Percentiles rank a stretch among this genome's conserved stretches.
Conservation (phyloP, 2,113 vertebrate species). For the Tringa solitaria region DNA sequence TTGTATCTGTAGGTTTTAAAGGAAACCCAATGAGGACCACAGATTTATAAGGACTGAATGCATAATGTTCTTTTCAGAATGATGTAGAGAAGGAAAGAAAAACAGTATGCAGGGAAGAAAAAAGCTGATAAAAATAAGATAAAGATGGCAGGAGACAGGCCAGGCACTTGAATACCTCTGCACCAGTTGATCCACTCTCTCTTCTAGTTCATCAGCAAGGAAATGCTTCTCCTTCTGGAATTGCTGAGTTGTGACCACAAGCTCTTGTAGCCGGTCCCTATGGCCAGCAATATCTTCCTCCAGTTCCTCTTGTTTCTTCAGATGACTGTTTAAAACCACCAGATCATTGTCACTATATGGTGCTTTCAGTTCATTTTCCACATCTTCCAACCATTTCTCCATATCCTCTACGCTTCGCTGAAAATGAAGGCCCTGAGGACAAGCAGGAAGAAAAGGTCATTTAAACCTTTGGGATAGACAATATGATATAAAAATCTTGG, state of each 20-base stretch:
- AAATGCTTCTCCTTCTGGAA: conserved; percentile 79
- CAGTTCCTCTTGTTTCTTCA: conserved; percentile 80
- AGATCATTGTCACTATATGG: conserved; percentile 71
- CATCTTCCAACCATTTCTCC: conserved; percentile 77
- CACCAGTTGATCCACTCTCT: conserved; percentile 72
- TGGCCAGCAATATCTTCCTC: conserved; percentile 80
- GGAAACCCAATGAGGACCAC: not conserved
- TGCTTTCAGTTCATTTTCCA: conserved; percentile 75
- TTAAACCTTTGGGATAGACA: not conserved
- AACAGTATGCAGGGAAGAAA: not conserved
- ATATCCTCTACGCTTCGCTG: conserved; percentile 78
- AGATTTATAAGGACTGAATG: not conserved
- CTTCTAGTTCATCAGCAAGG: conserved; percentile 79
- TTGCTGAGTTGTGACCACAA: conserved; percentile 73
- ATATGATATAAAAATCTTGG: not conserved
- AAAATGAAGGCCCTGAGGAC: conserved; percentile 79
- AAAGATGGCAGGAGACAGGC: not conserved
- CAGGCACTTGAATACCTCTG: conserved; percentile 72
- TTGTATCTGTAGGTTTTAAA: conserved; percentile 76
- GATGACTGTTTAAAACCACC: conserved; percentile 72
- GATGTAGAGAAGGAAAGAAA: not conserved
- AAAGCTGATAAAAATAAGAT: not conserved
- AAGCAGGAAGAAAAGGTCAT: not conserved
- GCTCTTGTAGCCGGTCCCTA: conserved; percentile 70
- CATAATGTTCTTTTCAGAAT: not conserved